phyloP scores from a whole-genome alignment of 2,888 invertebrate genomes.

The Seira ritae region DNA sequence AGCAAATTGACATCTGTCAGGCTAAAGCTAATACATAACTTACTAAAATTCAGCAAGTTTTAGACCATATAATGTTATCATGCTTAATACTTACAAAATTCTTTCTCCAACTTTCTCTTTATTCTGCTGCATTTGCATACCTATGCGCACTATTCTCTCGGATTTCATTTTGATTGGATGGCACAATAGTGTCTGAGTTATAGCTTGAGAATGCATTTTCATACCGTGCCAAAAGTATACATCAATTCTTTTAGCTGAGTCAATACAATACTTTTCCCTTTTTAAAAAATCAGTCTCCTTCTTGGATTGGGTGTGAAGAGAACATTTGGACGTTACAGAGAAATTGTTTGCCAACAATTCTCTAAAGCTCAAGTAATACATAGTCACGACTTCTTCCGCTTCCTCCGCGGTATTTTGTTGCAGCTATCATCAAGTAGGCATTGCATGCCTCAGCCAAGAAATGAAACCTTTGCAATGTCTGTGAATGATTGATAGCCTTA shows the following conservation, averaged over 20 bases:
- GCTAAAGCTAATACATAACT: no score
- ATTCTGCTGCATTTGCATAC: slow-evolving; percentile 10
- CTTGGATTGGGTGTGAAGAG: slow-evolving; percentile 31
- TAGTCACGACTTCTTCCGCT: background rate
- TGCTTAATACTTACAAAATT: no score
- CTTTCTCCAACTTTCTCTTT: slow-evolving; percentile 16
- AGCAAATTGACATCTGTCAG: no score
- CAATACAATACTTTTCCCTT: slow-evolving; percentile 30
- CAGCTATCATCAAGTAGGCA: no score
- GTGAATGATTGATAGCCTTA: slow-evolving; percentile 52
- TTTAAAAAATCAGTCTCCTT: slow-evolving; percentile 33
- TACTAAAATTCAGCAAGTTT: no score
- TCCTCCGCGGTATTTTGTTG: slow-evolving; percentile 27
- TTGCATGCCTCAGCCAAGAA: background rate
- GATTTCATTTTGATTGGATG: background rate
- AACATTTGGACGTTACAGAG: slow-evolving; percentile 43
- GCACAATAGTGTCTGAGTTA: background rate
- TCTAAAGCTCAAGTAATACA: slow-evolving; percentile 19
- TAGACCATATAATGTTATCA: no score
- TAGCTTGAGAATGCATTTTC: slow-evolving; percentile 24
- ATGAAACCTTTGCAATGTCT: slow-evolving; percentile 7
- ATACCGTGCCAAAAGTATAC: slow-evolving; percentile 42
- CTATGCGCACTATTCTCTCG: background rate
- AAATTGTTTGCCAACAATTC: slow-evolving; percentile 49
- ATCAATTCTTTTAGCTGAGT: slow-evolving; percentile 48